Percentiles rank a stretch among this genome's conserved stretches.
Evolutionary conservation across 2,888 invertebrate species (phyloP).

Genomic region (Habroteleia sp.): DNA sequence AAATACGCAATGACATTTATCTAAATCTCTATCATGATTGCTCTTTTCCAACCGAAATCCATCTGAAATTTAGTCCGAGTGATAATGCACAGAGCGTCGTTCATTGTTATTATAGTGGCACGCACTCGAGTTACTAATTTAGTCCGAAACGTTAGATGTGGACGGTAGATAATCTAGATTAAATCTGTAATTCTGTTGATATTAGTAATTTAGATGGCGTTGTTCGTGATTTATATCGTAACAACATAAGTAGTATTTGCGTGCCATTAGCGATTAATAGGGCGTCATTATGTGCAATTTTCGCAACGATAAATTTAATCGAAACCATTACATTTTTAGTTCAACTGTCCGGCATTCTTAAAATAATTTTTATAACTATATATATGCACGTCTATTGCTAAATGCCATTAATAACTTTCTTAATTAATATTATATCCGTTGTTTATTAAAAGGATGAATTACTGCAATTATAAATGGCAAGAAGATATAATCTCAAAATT

Average conservation of each 20-base stretch:
- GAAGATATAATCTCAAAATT: no score
- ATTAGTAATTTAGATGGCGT: conserved; percentile 38
- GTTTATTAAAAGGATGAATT: no score
- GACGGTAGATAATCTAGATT: conserved; percentile 30
- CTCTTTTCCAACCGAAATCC: conserved; percentile 7
- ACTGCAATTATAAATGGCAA: no score
- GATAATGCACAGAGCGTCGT: conserved; percentile 6
- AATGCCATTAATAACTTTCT: no score
- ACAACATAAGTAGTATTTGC: conserved; percentile 16
- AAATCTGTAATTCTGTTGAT: conserved; percentile 38
- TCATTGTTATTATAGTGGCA: conserved; percentile 12
- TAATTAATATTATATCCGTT: no score
- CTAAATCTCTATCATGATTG: conserved; percentile 3
- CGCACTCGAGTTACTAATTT: conserved; percentile 11
- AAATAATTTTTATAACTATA: no score
- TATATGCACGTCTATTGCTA: no score
- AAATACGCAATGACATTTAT: background rate
- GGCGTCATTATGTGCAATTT: conserved; percentile 1
- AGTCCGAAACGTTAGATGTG: conserved; percentile 13
- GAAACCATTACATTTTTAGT: no score
- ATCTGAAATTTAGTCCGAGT: conserved; percentile 2
- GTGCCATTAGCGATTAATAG: conserved; percentile 8
- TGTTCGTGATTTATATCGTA: conserved; percentile 15
- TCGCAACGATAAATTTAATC: background rate
- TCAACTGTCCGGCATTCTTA: no score